Evolutionary conservation across 2,113 vertebrate species (phyloP).

Genomic region (Notechis scutatus): DNA sequence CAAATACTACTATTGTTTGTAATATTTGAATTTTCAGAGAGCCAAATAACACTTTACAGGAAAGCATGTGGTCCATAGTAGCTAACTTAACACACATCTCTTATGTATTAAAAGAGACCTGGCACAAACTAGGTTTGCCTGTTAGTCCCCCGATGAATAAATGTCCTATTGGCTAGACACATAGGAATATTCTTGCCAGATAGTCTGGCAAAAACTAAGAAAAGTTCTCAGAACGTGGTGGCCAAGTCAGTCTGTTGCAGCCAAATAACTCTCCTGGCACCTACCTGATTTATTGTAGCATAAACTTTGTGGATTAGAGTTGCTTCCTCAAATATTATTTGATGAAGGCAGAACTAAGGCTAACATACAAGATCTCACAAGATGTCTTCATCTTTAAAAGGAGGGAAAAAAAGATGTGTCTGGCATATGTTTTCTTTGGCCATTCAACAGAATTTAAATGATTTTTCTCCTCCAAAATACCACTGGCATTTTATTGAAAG

Average conservation of each 20-base stretch:
- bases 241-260: neutral
- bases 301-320: neutral
- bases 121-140: slow-evolving; percentile 7
- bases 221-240: neutral
- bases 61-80: slow-evolving; percentile 26
- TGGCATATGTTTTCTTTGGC: neutral
- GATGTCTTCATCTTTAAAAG: neutral
- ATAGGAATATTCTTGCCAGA: neutral
- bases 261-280: neutral
- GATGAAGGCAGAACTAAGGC: neutral
- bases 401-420: too few species aligned
- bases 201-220: neutral
- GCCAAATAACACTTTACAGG: slow-evolving; percentile 43
- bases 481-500: neutral
- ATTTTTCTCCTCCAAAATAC: neutral
- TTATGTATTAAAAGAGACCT: slow-evolving; percentile 18
- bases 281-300: neutral
- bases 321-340: neutral
- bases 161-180: neutral
- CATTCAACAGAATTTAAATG: neutral
- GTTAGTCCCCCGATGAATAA: neutral
- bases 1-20: slow-evolving; percentile 20
- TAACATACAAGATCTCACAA: neutral
- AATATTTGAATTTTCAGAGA: slow-evolving; percentile 31
- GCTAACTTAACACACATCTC: neutral